Percentiles rank a stretch among this genome's conserved stretches.
phyloP scores from a whole-genome alignment of 2,888 invertebrate species.

The Amiota communis region DNA sequence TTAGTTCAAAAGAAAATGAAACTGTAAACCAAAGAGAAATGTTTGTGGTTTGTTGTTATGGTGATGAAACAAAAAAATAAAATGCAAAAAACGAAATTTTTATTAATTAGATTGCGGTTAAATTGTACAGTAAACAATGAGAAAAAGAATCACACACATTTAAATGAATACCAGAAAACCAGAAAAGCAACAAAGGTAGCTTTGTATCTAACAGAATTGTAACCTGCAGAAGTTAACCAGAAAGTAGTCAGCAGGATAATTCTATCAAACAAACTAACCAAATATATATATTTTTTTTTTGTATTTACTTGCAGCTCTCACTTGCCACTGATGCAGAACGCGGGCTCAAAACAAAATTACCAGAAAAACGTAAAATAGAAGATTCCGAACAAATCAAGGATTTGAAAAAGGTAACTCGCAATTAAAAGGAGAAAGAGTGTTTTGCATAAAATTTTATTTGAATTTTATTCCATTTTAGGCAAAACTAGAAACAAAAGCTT shows the following conservation, averaged over 20 bases:
- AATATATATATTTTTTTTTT: too few species aligned
- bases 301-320: conserved; percentile 11
- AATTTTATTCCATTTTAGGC: conserved; percentile 64
- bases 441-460: neutral
- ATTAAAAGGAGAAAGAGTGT: neutral
- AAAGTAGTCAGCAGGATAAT: neutral
- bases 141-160: too few species aligned
- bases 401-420: conserved; percentile 20
- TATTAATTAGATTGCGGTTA: conserved; percentile 17
- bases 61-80: neutral
- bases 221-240: conserved; percentile 7
- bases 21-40: conserved; percentile 10
- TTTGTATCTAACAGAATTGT: neutral
- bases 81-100: conserved; percentile 21
- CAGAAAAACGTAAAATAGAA: conserved; percentile 22
- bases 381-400: conserved; percentile 21
- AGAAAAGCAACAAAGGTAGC: too few species aligned
- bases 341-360: conserved; percentile 20
- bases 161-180: too few species aligned
- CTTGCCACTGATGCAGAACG: neutral
- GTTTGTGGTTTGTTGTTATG: conserved; percentile 13
- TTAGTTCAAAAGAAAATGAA: neutral
- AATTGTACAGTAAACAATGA: neutral
- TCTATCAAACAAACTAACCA: conserved; percentile 47
- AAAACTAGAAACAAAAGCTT: conserved; percentile 91